Evolutionary conservation across 2,888 invertebrate species (phyloP).

Genomic region (Frankliniella intonsa): DNA sequence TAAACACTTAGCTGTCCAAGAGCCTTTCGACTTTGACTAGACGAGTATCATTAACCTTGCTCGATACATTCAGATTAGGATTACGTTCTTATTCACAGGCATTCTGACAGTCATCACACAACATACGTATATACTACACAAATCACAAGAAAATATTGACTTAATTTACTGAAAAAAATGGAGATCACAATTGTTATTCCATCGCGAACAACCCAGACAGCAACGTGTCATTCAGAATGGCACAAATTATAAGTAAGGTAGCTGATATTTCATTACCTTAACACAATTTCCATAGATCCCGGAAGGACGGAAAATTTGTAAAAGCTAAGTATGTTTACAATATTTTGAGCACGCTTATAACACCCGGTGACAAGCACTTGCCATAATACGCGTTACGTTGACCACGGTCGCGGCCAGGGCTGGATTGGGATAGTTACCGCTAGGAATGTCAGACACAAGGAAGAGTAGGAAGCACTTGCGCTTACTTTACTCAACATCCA

Average conservation of each 20-base stretch:
- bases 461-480: not conserved
- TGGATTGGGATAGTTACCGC: too few species aligned
- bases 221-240: too few species aligned
- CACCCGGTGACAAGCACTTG: too few species aligned
- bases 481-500: not conserved
- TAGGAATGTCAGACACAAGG: constrained; percentile 13
- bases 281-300: too few species aligned
- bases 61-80: not conserved
- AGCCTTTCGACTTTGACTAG: not conserved
- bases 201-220: not conserved
- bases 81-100: not conserved
- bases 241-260: too few species aligned
- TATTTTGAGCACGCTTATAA: too few species aligned
- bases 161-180: constrained; percentile 17
- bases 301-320: too few species aligned
- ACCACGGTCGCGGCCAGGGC: too few species aligned
- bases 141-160: not conserved
- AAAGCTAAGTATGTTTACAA: too few species aligned
- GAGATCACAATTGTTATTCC: constrained; percentile 12
- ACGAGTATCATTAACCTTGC: not conserved
- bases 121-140: not conserved
- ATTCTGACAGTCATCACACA: not conserved
- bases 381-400: too few species aligned
- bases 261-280: too few species aligned
- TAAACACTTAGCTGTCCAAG: not conserved